phyloP scores from a whole-genome alignment of 1,140 invertebrate species.

The Euglossa dilemma region DNA sequence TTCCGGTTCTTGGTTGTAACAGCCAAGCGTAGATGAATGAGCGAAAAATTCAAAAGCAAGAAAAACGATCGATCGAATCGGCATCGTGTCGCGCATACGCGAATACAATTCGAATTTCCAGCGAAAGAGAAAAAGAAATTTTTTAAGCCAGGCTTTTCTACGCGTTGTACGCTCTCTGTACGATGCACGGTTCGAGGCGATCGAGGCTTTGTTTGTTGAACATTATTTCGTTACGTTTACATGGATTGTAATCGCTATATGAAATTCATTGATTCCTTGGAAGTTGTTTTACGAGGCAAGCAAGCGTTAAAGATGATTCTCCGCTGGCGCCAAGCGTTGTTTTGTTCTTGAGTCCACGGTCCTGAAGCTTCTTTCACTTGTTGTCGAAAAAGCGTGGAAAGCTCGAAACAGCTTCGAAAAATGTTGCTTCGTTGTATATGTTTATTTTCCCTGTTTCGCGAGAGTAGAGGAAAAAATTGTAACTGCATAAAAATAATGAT shows the following conservation, averaged over 20 bases:
- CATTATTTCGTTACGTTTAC: conserved; percentile 41
- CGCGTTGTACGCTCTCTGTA: conserved; percentile 9
- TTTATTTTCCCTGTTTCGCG: not conserved
- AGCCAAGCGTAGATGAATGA: not conserved
- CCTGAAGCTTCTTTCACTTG: not conserved
- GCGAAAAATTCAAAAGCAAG: not conserved
- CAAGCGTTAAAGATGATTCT: not conserved
- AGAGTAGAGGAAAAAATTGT: not conserved
- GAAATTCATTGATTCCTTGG: conserved; percentile 6
- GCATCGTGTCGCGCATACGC: not conserved
- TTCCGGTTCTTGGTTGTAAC: not conserved
- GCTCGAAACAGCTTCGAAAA: not conserved
- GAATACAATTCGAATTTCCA: conserved; percentile 3
- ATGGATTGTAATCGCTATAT: conserved; percentile 21
- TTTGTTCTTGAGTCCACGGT: not conserved
- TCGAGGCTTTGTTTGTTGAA: conserved; percentile 28
- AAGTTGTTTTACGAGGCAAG: not conserved
- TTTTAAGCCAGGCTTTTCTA: conserved; percentile 3
- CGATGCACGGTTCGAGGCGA: not conserved
- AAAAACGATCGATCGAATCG: not conserved
- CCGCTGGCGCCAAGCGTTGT: not conserved
- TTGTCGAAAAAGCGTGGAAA: not conserved
- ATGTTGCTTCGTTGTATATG: not conserved
- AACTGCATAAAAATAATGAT: not conserved
- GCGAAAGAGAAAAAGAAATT: not conserved